Evolutionary conservation across 2,888 invertebrate genomes (phyloP).

Genomic region (Drosophila merina): DNA sequence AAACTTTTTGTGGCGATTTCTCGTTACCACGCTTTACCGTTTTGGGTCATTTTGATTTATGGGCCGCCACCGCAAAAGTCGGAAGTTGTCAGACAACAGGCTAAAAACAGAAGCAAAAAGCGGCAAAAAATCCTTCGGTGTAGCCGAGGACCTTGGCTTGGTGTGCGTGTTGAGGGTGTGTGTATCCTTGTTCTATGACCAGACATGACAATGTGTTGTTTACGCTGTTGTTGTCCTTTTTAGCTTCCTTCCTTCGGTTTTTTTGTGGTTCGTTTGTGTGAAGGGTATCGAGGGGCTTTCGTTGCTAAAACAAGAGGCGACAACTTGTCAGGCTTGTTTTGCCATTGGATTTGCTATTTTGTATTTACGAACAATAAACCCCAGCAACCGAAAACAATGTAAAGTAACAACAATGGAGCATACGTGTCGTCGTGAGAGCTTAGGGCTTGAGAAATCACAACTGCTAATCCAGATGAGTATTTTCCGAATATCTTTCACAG

Average conservation of each 20-base stretch:
- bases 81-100: slow-evolving; percentile 46
- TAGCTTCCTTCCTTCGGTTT: slow-evolving; percentile 17
- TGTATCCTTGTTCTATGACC: slow-evolving; percentile 27
- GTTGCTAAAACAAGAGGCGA: slow-evolving; percentile 52
- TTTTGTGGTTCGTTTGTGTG: background rate
- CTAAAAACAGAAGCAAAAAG: slow-evolving; percentile 36
- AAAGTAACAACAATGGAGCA: slow-evolving; percentile 62
- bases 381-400: slow-evolving; percentile 2
- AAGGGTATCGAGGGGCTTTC: slow-evolving; percentile 8
- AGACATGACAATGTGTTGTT: slow-evolving; percentile 16
- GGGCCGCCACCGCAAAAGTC: slow-evolving; percentile 41
- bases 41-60: slow-evolving; percentile 63
- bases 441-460: slow-evolving; percentile 18
- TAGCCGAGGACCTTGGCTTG: slow-evolving; percentile 4
- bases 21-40: background rate
- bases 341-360: slow-evolving; percentile 38
- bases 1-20: slow-evolving; percentile 5
- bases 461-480: slow-evolving; percentile 43
- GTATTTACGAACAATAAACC: slow-evolving; percentile 23
- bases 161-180: slow-evolving; percentile 7
- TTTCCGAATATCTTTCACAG: slow-evolving; percentile 54
- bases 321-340: slow-evolving; percentile 46
- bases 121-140: slow-evolving; percentile 23
- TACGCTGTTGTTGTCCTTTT: slow-evolving; percentile 20
- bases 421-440: slow-evolving; percentile 51